Percentiles rank a stretch among this genome's conserved stretches.
These are phyloP conservation scores for Hemibagrus guttatus DNA, from an alignment of 2,797 vertebrate species.

Conservation along the genomic window DNA sequence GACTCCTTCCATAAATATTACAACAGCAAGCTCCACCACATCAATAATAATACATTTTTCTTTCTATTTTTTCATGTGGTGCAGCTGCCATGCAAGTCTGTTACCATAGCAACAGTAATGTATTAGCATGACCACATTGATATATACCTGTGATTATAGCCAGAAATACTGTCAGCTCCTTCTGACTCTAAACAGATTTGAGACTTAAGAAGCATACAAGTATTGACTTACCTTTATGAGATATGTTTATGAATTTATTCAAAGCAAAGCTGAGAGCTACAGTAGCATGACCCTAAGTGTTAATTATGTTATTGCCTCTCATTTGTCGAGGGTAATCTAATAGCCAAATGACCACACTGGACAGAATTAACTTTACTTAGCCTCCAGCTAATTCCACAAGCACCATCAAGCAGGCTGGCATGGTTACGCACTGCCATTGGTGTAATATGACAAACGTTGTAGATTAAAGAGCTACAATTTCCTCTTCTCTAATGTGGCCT, in stretches of 20 bases:
- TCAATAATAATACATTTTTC: not conserved
- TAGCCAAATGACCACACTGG: conserved; percentile 47
- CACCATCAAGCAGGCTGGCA: conserved; percentile 56
- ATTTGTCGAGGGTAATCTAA: not conserved
- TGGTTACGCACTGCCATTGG: conserved; percentile 60
- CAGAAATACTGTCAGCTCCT: not conserved
- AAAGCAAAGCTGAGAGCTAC: not conserved
- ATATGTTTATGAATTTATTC: not conserved
- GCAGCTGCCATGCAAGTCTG: not conserved
- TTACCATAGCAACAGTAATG: not conserved
- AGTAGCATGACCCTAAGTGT: not conserved
- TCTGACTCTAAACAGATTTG: not conserved
- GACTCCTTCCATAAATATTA: no score
- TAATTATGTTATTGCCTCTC: not conserved
- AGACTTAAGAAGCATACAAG: not conserved
- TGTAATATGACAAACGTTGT: conserved; percentile 69
- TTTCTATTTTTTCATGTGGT: not conserved
- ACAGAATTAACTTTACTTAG: conserved; percentile 59
- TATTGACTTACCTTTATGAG: not conserved
- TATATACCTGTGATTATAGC: not conserved
- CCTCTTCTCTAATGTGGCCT: conserved; percentile 66
- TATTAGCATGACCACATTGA: not conserved
- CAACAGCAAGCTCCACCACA: not conserved
- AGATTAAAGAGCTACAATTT: conserved; percentile 70
- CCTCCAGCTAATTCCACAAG: conserved; percentile 56